Evolutionary conservation across 2,797 vertebrate genomes (phyloP), one percentile per base, ranked within the genome.

Genomic region (Acanthurus tractus): DNA sequence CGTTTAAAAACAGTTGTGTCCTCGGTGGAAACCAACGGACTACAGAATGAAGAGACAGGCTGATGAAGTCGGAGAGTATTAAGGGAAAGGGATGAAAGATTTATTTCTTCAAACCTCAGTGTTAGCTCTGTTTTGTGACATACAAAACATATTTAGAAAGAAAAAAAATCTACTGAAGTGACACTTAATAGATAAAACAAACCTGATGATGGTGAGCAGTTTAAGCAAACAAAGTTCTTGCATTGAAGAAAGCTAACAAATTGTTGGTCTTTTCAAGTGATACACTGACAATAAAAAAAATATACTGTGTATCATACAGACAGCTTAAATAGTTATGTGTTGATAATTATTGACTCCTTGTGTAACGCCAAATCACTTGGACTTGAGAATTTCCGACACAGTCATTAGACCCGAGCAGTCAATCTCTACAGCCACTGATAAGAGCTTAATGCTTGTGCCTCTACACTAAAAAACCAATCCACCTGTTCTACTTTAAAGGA

Each of bases 401-500:
- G 11, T 12, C 11, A 40, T 40, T 12, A 40, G 38, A 40, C 9
- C 11, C 0, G 38, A 34, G 29, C 29, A 34, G 29, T 34, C 15
- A 17, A 48, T 17, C 17, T 8, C 48, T 18, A 18, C 17, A 20
- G 7, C 18, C n/a, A 8, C 38, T 20, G 22, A 38, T 64, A 70
- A 68, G 44, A 84, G 79, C 84, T 82, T 71, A 45, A 49, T 66
- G 63, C 52, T 59, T 73, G 63, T 68, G 76, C 66, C 59, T 73
- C 76, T 49, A 48, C 61, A 68, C 20, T 12, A 12, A 40, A 76
- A 83, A 71, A 83, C 83, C 83, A 89, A 90, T 82, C 86, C 90
- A 93, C 91, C 92, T 93, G 86, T 91, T 84, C 89, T 92, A 66
- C 74, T 88, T 74, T 59, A 70, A 72, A 76, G 81, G 68, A 86